phyloP scores from a whole-genome alignment of 2,888 invertebrate species.

The Adelphocoris suturalis region DNA sequence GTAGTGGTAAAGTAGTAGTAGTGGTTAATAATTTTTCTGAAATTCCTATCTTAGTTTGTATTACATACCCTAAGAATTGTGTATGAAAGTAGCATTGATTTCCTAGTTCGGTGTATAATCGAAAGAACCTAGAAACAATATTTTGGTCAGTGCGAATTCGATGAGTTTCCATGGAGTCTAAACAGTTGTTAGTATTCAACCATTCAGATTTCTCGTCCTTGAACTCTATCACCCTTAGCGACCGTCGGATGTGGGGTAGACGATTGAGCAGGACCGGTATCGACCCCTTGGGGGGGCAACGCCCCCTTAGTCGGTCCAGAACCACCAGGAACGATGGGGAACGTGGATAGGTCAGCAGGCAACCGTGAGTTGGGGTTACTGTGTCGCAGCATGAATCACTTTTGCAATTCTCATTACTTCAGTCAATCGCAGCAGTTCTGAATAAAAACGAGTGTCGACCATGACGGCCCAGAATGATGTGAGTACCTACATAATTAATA shows the following conservation, averaged over 20 bases:
- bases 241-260: slow-evolving; percentile 25
- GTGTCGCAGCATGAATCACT: neutral
- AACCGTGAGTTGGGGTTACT: neutral
- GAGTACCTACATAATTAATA: too few relatives aligned
- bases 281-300: neutral
- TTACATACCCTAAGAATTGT: too few relatives aligned
- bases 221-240: neutral
- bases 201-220: neutral
- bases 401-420: neutral
- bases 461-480: neutral
- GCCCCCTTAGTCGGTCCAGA: neutral
- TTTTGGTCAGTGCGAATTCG: too few relatives aligned
- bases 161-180: too few relatives aligned
- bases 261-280: slow-evolving; percentile 32
- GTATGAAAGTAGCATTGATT: too few relatives aligned
- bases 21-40: too few relatives aligned
- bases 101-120: too few relatives aligned
- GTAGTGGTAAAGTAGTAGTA: too few relatives aligned
- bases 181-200: too few relatives aligned
- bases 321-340: slow-evolving; percentile 19
- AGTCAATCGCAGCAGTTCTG: too few relatives aligned
- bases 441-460: neutral
- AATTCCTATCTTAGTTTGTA: too few relatives aligned
- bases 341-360: neutral
- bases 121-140: too few relatives aligned